Percentiles rank a stretch among this genome's conserved stretches.
phyloP scores from a whole-genome alignment of 2,888 invertebrate genomes.

The Polyommatus icarus region DNA sequence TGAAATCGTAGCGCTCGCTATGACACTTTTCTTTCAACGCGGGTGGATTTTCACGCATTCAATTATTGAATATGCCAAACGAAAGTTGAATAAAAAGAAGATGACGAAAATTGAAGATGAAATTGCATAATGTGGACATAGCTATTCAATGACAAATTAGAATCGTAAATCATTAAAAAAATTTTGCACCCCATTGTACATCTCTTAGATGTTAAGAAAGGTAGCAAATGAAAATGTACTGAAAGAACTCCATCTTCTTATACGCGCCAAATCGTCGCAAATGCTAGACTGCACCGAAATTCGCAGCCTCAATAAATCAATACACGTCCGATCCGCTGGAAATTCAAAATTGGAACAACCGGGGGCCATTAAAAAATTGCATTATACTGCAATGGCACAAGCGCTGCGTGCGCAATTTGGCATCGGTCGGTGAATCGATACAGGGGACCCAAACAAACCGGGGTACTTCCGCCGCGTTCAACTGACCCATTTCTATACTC shows the following conservation, averaged over 20 bases:
- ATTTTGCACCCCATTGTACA: background rate
- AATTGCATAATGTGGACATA: too few relatives aligned
- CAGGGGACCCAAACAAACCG: constrained; percentile 74
- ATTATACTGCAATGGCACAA: constrained; percentile 42
- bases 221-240: too few relatives aligned
- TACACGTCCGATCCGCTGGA: background rate
- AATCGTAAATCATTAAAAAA: constrained; percentile 1
- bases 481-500: constrained; percentile 68
- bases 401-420: constrained; percentile 64
- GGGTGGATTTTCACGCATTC: too few relatives aligned
- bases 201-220: too few relatives aligned
- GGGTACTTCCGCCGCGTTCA: constrained; percentile 61
- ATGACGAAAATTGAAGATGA: too few relatives aligned
- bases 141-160: background rate
- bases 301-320: background rate
- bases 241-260: too few relatives aligned
- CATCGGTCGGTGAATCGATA: constrained; percentile 61
- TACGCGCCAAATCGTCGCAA: background rate
- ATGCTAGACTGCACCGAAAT: background rate
- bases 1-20: too few relatives aligned
- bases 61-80: too few relatives aligned
- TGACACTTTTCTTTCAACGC: too few relatives aligned
- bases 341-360: constrained; percentile 10
- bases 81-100: too few relatives aligned
- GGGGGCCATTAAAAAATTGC: constrained; percentile 35